phyloP scores from a whole-genome alignment of 2,888 invertebrate genomes.

The Mantis religiosa region DNA sequence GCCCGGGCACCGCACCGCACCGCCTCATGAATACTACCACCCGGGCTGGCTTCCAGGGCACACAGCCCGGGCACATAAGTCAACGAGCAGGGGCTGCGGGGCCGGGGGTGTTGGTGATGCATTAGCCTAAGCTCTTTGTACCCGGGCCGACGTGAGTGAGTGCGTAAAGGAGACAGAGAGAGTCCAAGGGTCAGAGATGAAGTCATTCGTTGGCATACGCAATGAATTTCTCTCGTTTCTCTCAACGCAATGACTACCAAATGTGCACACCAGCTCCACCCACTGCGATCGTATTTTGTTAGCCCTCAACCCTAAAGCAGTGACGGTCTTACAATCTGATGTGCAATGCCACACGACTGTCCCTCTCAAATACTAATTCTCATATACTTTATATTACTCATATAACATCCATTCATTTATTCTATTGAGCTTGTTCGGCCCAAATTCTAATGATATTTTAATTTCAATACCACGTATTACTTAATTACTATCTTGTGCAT shows the following conservation, averaged over 20 bases:
- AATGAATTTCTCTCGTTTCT: constrained; percentile 13
- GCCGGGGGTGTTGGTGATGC: constrained; percentile 21
- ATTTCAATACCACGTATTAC: too few species aligned
- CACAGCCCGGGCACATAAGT: constrained; percentile 24
- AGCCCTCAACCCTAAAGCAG: neutral
- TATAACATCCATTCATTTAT: neutral
- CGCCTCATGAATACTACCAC: constrained; percentile 23
- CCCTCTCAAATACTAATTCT: neutral
- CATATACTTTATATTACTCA: neutral
- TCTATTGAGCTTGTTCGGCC: too few species aligned
- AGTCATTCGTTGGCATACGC: constrained; percentile 23
- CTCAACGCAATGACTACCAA: neutral
- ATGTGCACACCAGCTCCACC: neutral
- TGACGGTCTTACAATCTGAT: too few species aligned
- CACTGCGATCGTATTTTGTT: neutral
- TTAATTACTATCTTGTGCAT: too few species aligned
- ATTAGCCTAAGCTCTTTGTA: constrained; percentile 29
- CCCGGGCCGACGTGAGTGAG: neutral
- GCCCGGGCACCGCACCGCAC: constrained; percentile 2
- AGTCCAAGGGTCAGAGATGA: constrained; percentile 17
- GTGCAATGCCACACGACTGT: neutral
- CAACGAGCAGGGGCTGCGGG: constrained; percentile 1
- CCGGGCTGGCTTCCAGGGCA: neutral
- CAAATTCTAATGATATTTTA: too few species aligned
- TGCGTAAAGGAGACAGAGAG: neutral